A percentile compares a stretch with the other conserved stretches of the same genome.
These are phyloP conservation scores for Solenopsis invicta DNA, from an alignment of 1,140 invertebrate genomes.

Conservation along the genomic window DNA sequence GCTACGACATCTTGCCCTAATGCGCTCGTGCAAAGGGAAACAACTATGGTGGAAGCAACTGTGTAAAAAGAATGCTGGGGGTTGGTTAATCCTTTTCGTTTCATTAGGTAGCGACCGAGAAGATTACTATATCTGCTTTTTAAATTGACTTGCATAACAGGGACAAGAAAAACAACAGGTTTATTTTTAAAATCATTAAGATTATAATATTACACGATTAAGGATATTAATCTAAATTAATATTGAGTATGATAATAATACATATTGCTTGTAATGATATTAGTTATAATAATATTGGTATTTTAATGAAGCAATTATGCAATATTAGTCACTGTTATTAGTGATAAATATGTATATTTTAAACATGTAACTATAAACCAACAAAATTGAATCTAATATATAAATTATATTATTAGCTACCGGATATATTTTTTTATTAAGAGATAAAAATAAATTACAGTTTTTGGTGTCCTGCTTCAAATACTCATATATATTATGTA, in stretches of 20 bases:
- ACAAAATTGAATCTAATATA: neutral
- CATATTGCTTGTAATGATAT: neutral
- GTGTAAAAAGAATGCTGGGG: constrained; percentile 43
- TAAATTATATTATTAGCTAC: neutral
- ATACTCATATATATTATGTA: neutral
- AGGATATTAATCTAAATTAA: neutral
- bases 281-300: neutral
- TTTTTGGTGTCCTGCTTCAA: neutral
- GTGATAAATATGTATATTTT: too few relatives aligned
- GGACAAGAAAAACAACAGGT: neutral
- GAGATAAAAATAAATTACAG: neutral
- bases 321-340: neutral
- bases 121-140: constrained; percentile 30
- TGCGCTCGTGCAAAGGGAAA: constrained; percentile 27
- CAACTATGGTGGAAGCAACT: constrained; percentile 27
- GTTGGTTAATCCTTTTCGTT: constrained; percentile 4
- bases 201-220: neutral
- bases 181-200: constrained; percentile 6
- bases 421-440: neutral
- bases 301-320: neutral
- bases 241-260: neutral
- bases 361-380: neutral
- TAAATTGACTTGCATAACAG: constrained; percentile 41
- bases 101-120: constrained; percentile 30
- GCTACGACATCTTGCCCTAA: constrained; percentile 36